Evolutionary conservation across 2,113 vertebrate genomes (phyloP), one percentile per base, ranked within the genome.

Genomic region (Channa maculata): DNA sequence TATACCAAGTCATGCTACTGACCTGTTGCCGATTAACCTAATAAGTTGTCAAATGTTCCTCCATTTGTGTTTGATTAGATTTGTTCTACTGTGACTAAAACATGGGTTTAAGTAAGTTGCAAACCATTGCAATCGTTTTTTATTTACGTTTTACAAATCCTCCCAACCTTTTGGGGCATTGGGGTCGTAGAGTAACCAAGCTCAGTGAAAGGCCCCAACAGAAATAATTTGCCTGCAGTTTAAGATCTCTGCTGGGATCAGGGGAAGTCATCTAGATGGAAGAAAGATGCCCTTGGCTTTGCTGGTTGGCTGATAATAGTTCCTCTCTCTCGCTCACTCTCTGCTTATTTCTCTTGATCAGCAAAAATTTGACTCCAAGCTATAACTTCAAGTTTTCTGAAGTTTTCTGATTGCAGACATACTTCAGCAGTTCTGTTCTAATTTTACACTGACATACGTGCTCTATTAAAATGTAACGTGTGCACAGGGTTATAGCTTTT

Each of bases 211-310:
- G 60, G 50, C 49, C 64, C 66, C 59, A 36, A 60, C 43, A 73
- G 72, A 76, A 78, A 80, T 73, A 73, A 87, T 83, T 84, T 66
- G 46, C 68, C 63, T 52, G 49, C 67, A 37, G 64, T 78, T 76
- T 65, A 59, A 86, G 74, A 88, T 91, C 78, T 67, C 45, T 70
- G 82, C 67, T 55, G 24, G 69, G 65, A 86, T 87, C 77, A 73
- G 63, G 52, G 77, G 79, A 67, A 79, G 81, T 70, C 50, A 76
- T 90, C 62, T 52, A 77, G 81, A 90, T 90, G 60, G 24, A 68
- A 24, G 37, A 62, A 70, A 81, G 74, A 84, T 88, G 84, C 65
- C 86, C 82, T 87, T 88, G 85, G 74, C 71, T 80, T 48, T 50
- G 39, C 13, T 82, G 45, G 51, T 78, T 61, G 55, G 64, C 1